phyloP scores from a whole-genome alignment of 2,113 vertebrate genomes.

The Micronycteris hirsuta region DNA sequence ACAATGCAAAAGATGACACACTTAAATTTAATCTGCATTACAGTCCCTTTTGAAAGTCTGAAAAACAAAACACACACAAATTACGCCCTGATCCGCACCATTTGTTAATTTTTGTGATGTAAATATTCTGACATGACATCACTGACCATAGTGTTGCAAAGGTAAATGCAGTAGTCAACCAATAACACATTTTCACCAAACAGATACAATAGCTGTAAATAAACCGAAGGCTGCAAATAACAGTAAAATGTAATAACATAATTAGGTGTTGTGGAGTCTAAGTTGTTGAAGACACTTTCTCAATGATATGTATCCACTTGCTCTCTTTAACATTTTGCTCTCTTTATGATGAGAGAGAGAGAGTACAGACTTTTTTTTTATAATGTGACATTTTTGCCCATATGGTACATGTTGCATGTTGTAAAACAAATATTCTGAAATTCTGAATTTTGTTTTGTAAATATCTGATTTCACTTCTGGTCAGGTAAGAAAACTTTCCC shows the following conservation, averaged over 20 bases:
- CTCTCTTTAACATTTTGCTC: not conserved
- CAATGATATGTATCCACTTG: not conserved
- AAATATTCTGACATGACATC: not conserved
- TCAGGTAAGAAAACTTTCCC: not conserved
- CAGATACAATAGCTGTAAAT: not conserved
- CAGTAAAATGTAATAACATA: not conserved
- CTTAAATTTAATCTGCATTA: not conserved
- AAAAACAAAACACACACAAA: not conserved
- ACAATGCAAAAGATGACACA: not conserved
- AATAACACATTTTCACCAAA: not conserved
- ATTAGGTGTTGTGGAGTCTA: not conserved
- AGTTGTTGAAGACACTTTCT: not conserved
- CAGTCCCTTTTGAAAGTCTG: not conserved
- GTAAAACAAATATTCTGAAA: not conserved
- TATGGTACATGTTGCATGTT: not conserved
- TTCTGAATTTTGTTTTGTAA: not conserved
- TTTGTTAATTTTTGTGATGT: not conserved
- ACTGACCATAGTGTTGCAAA: not conserved
- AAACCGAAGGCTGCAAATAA: not conserved
- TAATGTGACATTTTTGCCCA: not conserved
- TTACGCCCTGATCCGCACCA: not conserved
- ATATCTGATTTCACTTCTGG: not conserved
- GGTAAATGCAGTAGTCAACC: not conserved
- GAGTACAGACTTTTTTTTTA: not conserved
- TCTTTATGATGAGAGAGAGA: not conserved